Evolutionary conservation across 2,113 vertebrate species (phyloP), one percentile per base, ranked within the genome.

Genomic region (Cercocebus atys): DNA sequence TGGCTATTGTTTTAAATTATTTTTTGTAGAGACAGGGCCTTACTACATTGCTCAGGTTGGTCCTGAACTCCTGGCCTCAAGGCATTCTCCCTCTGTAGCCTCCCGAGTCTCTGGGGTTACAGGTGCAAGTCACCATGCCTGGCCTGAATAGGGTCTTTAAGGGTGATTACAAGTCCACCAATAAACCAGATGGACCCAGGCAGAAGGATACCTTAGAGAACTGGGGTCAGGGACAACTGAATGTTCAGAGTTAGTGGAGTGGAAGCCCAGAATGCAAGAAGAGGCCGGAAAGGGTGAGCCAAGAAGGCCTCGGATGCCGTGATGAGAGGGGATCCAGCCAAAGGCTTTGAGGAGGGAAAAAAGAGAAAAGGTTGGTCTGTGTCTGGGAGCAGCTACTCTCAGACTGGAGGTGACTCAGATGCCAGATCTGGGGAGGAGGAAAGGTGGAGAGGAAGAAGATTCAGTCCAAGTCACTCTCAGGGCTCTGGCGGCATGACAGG

Each of bases 241-340:
- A 3, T 0, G 1, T 68, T 30, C 55, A 25, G 32, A 2, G 8
- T 9, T 13, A 20, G 4, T 16, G 22, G 27, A 13, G 32, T 9
- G 3, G 0, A 2, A 5, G 7, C n/a, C 32, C 38, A 17, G 1
- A 0, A 6, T 7, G 40, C 35, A 2, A n/a, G 75, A 10, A 6
- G 35, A 35, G 30, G 57, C 1, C 2, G 0, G 27, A 43, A 52
- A 64, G 61, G 52, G 11, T n/a, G 1, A 5, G 8, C 13, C 4
- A 4, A 30, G 64, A 43, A 27, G 80, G 7, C 5, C 89, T 12
- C 0, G 1, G 2, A 11, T 2, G 3, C 52, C 1, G 1, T 1
- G 1, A n/a, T 47, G 22, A 45, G 94, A 30, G 11, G 23, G 7
- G 18, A 22, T 0, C 47, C 50, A 45, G 13, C 43, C 8, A 6